Conservation (phyloP, 2,888 invertebrate species). For the Zele albiditarsus region DNA sequence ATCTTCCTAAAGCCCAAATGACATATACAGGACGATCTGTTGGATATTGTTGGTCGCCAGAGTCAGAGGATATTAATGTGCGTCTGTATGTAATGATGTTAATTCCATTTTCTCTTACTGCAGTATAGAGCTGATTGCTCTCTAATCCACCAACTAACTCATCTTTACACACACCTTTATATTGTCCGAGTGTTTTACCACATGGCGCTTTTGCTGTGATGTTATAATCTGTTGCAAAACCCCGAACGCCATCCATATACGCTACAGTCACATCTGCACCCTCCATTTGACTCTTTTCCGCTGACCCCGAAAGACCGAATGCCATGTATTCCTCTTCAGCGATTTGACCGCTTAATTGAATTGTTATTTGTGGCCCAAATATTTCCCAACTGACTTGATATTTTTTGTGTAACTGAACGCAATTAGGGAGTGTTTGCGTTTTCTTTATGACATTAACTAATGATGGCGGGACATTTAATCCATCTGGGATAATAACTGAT, state of each 20-base stretch:
- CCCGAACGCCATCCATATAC: constrained; percentile 82
- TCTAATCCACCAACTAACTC: constrained; percentile 87
- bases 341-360: constrained; percentile 87
- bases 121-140: constrained; percentile 86
- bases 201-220: constrained; percentile 88
- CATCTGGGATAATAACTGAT: constrained; percentile 85
- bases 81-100: constrained; percentile 87
- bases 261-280: constrained; percentile 89
- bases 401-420: constrained; percentile 88
- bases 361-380: constrained; percentile 89
- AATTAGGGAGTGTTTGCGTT: constrained; percentile 84
- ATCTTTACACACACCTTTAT: constrained; percentile 91
- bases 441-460: constrained; percentile 77
- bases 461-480: constrained; percentile 91
- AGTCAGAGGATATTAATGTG: constrained; percentile 84
- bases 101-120: constrained; percentile 82
- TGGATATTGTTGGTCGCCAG: constrained; percentile 83
- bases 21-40: constrained; percentile 78
- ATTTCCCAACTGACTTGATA: constrained; percentile 92
- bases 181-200: constrained; percentile 88
- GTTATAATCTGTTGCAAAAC: constrained; percentile 88
- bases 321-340: constrained; percentile 88
- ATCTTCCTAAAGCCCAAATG: constrained; percentile 89
- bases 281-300: constrained; percentile 83
- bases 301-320: constrained; percentile 89